phyloP scores from a whole-genome alignment of 2,113 vertebrate species.

The Thymallus thymallus region DNA sequence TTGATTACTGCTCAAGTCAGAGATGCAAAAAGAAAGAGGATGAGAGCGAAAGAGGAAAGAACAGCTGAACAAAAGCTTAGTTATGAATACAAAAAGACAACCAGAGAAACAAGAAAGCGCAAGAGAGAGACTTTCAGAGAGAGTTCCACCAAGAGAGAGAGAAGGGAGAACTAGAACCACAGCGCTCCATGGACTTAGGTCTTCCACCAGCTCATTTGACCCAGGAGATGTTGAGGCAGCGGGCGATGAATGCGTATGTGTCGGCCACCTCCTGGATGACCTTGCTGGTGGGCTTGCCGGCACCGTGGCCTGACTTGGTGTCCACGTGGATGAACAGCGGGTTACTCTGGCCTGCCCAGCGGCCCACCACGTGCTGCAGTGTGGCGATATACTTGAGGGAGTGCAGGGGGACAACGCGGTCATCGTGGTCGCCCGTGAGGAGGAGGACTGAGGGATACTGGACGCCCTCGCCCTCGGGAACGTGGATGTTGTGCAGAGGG shows the following conservation, averaged over 20 bases:
- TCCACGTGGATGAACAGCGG: slow-evolving; percentile 96
- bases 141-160: background rate
- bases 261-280: slow-evolving; percentile 97
- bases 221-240: slow-evolving; percentile 81
- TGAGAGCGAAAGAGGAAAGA: too few species aligned
- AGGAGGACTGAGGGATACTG: slow-evolving; percentile 85
- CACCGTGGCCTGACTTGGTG: slow-evolving; percentile 96
- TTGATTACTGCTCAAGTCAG: too few species aligned
- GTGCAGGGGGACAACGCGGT: slow-evolving; percentile 94
- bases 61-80: too few species aligned
- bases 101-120: too few species aligned
- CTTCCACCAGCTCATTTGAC: slow-evolving; percentile 55
- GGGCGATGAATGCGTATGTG: slow-evolving; percentile 94
- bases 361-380: slow-evolving; percentile 84
- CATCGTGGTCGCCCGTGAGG: slow-evolving; percentile 94
- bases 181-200: too few species aligned
- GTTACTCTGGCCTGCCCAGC: slow-evolving; percentile 82
- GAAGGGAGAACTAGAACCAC: background rate
- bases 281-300: slow-evolving; percentile 93
- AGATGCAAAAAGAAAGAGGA: background rate
- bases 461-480: slow-evolving; percentile 82
- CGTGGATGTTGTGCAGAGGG: slow-evolving; percentile 77
- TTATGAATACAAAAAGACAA: too few species aligned
- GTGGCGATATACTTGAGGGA: slow-evolving; percentile 97
- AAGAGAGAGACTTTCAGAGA: too few species aligned